Evolutionary conservation across 2,888 invertebrate genomes (phyloP), one percentile per base, ranked within the genome.

Genomic region (Spatulosminthurus flaviceps): DNA sequence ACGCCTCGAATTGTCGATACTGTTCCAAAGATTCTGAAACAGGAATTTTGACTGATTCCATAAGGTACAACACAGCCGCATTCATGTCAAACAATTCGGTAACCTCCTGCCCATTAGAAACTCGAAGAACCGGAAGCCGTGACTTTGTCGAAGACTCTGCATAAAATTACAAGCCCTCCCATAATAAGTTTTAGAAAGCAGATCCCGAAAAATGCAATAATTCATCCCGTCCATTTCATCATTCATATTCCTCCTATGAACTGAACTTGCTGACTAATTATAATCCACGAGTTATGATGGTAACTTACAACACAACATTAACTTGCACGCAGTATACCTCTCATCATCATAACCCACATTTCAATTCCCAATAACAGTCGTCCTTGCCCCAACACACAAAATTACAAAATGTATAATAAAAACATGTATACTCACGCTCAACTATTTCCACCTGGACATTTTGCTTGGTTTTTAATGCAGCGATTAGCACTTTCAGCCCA

Each of bases 21-120:
- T 67, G 34, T n/a, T 67, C 66, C 21, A 76, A 24, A 67, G 64
- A 43, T 19, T 66, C 66, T 1, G 76, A 67, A 42, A 67, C 67
- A 11, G 76, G 76, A n/a, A 76, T 76, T 11, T 41, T 66, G 41
- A 22, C 29, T n/a, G 34, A 16, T 66, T 76, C 76, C 28, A 76
- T 42, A 9, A 76, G 42, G 43, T 66, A 76, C 66, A 76, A 24
- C 0, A 76, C 76, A 67, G 76, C 66, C 5, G 76, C 34, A 26
- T 76, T 76, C 76, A 76, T 76, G 41, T 76, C 76, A 43, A 76
- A 76, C 7, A 66, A n/a, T 24, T 76, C 67, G 61, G 22, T 64
- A 13, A 29, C 64, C 26, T 67, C 66, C 24, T 19, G 0, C 1
- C 51, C 51, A 24, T 11, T 26, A n/a, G n/a, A n/a, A 24, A 72